These are phyloP conservation scores for Amiota communis DNA, from an alignment of 2,888 invertebrate species.

Conservation along the genomic window DNA sequence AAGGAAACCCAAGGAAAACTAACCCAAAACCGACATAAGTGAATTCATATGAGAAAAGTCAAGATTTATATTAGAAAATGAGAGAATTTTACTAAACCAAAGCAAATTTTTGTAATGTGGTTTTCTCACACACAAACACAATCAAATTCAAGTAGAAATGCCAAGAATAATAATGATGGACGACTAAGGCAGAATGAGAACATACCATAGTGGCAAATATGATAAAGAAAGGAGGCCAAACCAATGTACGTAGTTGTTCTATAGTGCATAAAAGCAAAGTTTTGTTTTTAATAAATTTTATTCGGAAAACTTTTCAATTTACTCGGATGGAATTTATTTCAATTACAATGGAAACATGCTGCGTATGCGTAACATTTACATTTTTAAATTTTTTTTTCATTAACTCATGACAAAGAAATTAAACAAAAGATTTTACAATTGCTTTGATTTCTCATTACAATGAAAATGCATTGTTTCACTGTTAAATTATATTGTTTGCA, in stretches of 20 bases:
- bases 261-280: too few species aligned
- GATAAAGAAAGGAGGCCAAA: too few species aligned
- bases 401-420: neutral
- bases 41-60: too few species aligned
- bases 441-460: too few species aligned
- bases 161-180: too few species aligned
- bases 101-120: neutral
- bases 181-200: too few species aligned
- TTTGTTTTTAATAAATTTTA: neutral
- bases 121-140: neutral
- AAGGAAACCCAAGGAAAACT: neutral
- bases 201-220: too few species aligned
- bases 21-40: neutral
- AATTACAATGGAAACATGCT: slow-evolving; percentile 7
- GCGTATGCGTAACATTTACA: slow-evolving; percentile 8
- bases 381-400: neutral
- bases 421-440: too few species aligned
- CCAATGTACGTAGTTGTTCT: neutral
- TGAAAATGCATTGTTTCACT: too few species aligned
- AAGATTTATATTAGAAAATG: too few species aligned
- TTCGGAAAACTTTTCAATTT: neutral
- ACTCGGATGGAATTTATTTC: slow-evolving; percentile 2
- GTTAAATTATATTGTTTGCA: too few species aligned
- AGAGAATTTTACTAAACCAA: too few species aligned
- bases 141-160: neutral